Base-by-base conservation (phyloP, 2,888 invertebrate genomes). In the Caenorhabditis japonica region DNA sequence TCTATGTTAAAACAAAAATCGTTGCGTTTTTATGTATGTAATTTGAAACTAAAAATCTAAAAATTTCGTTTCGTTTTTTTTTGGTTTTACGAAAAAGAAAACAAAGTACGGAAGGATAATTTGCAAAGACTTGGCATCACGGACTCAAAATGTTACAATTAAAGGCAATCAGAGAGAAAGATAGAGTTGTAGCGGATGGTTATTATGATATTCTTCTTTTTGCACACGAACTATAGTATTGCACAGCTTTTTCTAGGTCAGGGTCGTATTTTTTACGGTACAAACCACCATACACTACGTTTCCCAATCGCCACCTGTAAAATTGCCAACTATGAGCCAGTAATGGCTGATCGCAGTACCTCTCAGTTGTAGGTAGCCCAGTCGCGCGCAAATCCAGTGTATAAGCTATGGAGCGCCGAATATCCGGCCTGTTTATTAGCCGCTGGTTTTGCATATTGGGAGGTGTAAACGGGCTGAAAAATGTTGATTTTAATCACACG, bases 391-490 rank as follows among this genome's bases (percentile, higher is more conserved):
- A 79, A 79, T 71, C 79, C 80, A 79, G 79, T 71, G 79, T 69
- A 77, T 78, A 80, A 60, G 77, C 80, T 77, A 75, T 79, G 76
- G 79, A 82, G 71, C 73, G 82, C 62, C 78, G 79, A 76, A 77
- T 74, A 71, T 59, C 76, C 75, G 66, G 79, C 69, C 59, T 72
- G 70, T 72, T 77, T 71, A 69, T 75, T 66, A 73, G 80, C 66
- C 71, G 68, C 36, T 61, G 62, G 27, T 61, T 62, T 64, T 75
- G 73, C 75, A 72, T 73, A 61, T 47, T 64, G 56, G 69, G 73
- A 51, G 72, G 73, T 64, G 72, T 71, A 61, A 61, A 64, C 58
- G 74, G 77, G 77, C 77, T 77, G 64, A 56, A 79, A 75, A 21
- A 4, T n/a, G n/a, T 41, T n/a, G 4, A 15, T 7, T n/a, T n/a